Conservation (phyloP, 2,888 invertebrate genomes). For the Pristionchus japonicus region DNA sequence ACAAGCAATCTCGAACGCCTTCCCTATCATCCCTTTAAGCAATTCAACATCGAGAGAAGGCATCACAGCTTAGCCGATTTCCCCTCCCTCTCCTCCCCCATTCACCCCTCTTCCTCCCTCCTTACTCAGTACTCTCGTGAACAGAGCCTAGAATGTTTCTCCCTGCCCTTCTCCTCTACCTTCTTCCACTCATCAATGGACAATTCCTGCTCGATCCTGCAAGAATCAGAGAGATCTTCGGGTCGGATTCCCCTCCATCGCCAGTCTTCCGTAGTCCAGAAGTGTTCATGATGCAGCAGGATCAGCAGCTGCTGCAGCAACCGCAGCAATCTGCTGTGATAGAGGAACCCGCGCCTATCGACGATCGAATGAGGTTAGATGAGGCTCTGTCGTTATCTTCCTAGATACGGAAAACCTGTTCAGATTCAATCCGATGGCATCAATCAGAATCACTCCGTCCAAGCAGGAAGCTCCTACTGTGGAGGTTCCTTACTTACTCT, state of each 20-base stretch:
- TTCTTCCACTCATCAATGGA: background rate
- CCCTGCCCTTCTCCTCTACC: constrained; percentile 15
- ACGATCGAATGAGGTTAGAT: background rate
- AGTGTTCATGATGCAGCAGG: background rate
- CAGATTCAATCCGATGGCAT: background rate
- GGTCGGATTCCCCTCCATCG: background rate
- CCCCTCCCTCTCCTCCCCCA: background rate
- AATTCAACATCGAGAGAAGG: background rate
- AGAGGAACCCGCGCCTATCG: background rate
- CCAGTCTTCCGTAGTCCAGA: background rate
- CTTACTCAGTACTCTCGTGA: constrained; percentile 35
- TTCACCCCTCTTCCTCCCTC: background rate
- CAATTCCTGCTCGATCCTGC: background rate
- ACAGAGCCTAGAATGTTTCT: background rate
- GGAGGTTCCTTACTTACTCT: background rate
- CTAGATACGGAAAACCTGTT: too few relatives aligned
- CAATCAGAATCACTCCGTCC: background rate
- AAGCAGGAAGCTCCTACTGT: background rate
- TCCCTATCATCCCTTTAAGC: background rate
- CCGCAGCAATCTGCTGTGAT: background rate
- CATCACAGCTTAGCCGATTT: background rate
- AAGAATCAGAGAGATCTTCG: background rate
- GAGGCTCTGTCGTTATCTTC: too few relatives aligned
- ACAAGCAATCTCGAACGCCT: background rate
- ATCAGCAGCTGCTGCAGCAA: background rate